Percentiles rank a stretch among this genome's conserved stretches.
Evolutionary conservation across 2,888 invertebrate genomes (phyloP).

Genomic region (Euspilapteryx auroguttella): DNA sequence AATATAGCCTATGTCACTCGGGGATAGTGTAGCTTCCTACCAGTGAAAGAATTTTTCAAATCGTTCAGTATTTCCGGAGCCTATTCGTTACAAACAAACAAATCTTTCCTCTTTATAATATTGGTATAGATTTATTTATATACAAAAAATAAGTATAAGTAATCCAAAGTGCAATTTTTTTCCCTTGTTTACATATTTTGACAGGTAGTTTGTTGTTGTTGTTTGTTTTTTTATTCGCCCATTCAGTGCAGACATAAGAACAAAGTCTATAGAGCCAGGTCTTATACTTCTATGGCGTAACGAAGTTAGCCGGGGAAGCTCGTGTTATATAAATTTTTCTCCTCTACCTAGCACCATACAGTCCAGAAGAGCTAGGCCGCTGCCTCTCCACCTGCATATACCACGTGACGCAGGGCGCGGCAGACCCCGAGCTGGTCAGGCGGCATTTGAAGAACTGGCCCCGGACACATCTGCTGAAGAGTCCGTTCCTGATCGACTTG

Average conservation of each 20-base stretch:
- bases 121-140: too few relatives aligned
- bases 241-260: too few relatives aligned
- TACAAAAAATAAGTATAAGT: too few relatives aligned
- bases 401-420: slow-evolving; percentile 33
- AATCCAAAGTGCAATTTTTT: too few relatives aligned
- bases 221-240: too few relatives aligned
- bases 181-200: too few relatives aligned
- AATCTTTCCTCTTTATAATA: too few relatives aligned
- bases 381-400: slow-evolving; percentile 43
- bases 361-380: slow-evolving; percentile 27
- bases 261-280: too few relatives aligned
- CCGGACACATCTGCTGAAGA: slow-evolving; percentile 26
- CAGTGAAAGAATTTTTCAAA: neutral
- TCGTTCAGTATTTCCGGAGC: neutral
- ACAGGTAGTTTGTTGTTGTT: too few relatives aligned
- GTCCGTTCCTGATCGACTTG: slow-evolving; percentile 36
- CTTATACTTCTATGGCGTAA: too few relatives aligned
- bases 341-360: slow-evolving; percentile 27
- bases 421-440: slow-evolving; percentile 26
- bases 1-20: neutral
- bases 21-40: neutral
- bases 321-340: too few relatives aligned
- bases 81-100: neutral
- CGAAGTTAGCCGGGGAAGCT: too few relatives aligned
- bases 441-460: slow-evolving; percentile 35